A percentile compares a stretch with the other conserved stretches of the same genome.
Evolutionary conservation across 2,113 vertebrate species (phyloP).

Genomic region (Brienomyrus longianalis): DNA sequence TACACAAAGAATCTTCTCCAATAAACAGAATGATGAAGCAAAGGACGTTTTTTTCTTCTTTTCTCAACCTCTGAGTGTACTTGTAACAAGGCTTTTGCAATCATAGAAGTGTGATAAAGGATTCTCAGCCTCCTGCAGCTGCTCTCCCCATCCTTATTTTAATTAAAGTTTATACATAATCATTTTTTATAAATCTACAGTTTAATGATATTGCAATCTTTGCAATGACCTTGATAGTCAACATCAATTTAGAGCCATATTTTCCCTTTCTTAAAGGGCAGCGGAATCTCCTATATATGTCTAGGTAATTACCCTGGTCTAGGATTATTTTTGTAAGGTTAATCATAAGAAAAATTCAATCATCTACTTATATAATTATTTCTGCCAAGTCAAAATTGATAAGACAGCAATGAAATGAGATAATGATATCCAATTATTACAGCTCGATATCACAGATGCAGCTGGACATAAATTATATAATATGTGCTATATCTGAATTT

Average conservation of each 20-base stretch:
- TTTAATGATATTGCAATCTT: neutral
- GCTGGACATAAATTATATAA: neutral
- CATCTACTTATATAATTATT: conserved; percentile 7
- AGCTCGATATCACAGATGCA: neutral
- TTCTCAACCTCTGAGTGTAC: neutral
- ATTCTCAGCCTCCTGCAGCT: neutral
- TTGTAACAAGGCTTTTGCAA: neutral
- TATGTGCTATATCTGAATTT: neutral
- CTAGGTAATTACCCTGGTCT: conserved; percentile 12
- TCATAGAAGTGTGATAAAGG: neutral
- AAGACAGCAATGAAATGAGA: conserved; percentile 13
- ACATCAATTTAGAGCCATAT: conserved; percentile 1
- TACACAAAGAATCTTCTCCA: neutral
- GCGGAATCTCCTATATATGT: neutral
- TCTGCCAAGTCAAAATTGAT: neutral
- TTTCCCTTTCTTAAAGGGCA: neutral
- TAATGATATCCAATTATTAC: conserved; percentile 3
- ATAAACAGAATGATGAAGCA: neutral
- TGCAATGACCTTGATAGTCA: neutral
- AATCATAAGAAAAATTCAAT: conserved; percentile 15
- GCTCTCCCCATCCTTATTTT: neutral
- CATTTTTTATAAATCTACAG: neutral
- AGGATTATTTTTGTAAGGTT: conserved; percentile 10
- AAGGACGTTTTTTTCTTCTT: neutral
- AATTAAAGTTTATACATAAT: conserved; percentile 10